phyloP scores from a whole-genome alignment of 2,888 invertebrate genomes.

The Tipula confusa region DNA sequence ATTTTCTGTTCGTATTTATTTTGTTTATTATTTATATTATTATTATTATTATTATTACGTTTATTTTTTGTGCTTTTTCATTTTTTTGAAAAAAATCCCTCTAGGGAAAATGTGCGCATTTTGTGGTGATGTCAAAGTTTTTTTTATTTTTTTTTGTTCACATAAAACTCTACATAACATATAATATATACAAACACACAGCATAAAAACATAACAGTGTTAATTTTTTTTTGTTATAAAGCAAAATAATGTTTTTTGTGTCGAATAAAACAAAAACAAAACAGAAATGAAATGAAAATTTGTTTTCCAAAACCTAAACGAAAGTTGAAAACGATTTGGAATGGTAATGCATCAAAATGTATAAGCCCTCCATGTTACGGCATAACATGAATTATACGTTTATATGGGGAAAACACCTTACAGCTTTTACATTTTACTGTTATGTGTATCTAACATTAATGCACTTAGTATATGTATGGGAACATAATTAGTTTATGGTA shows the following conservation, averaged over 20 bases:
- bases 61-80: background rate
- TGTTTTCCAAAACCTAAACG: background rate
- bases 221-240: background rate
- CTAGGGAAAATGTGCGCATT: background rate
- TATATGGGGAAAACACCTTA: background rate
- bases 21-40: background rate
- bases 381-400: background rate
- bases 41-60: background rate
- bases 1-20: background rate
- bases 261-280: no score
- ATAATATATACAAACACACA: background rate
- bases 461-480: no score
- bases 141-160: background rate
- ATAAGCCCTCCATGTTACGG: background rate
- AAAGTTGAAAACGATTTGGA: background rate
- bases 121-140: constrained; percentile 5
- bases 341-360: background rate
- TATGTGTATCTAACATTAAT: no score
- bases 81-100: background rate
- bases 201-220: background rate
- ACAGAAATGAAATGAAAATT: background rate
- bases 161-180: background rate
- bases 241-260: background rate
- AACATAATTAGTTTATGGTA: no score
- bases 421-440: background rate